These are phyloP conservation scores for Heterodera schachtii DNA, from an alignment of 1,140 invertebrate species.

Conservation along the genomic window DNA sequence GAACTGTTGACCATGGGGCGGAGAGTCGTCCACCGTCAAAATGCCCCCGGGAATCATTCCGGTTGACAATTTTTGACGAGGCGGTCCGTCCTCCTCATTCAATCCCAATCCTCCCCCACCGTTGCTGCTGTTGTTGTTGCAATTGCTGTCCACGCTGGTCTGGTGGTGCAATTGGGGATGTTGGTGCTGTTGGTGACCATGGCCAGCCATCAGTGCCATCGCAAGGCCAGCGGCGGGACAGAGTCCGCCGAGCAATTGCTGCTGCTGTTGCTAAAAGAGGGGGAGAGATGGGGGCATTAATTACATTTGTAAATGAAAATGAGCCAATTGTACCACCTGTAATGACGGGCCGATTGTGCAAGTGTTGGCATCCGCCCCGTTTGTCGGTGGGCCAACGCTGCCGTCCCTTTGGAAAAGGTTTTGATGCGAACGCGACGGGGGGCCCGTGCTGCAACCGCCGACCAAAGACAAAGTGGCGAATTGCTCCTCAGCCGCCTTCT, in stretches of 20 bases:
- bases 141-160: neutral
- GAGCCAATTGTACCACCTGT: too few relatives aligned
- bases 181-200: neutral
- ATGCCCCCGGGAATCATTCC: neutral
- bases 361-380: neutral
- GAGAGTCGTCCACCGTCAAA: neutral
- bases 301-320: too few relatives aligned
- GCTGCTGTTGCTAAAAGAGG: neutral
- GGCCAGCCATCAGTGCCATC: neutral
- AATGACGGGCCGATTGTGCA: neutral
- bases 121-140: neutral
- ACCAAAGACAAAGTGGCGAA: conserved; percentile 16
- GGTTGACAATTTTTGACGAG: neutral
- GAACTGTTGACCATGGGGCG: neutral
- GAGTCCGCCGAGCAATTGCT: neutral
- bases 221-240: neutral
- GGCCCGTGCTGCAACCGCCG: conserved; percentile 1
- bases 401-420: neutral
- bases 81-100: neutral
- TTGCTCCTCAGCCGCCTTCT: conserved; percentile 25
- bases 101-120: neutral
- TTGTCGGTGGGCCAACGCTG: neutral
- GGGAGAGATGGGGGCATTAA: too few relatives aligned
- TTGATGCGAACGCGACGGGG: conserved; percentile 11
- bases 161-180: neutral